Percentiles rank a stretch among this genome's conserved stretches.
Evolutionary conservation across 2,888 invertebrate species (phyloP).

Genomic region (Tricholauxania praeusta): DNA sequence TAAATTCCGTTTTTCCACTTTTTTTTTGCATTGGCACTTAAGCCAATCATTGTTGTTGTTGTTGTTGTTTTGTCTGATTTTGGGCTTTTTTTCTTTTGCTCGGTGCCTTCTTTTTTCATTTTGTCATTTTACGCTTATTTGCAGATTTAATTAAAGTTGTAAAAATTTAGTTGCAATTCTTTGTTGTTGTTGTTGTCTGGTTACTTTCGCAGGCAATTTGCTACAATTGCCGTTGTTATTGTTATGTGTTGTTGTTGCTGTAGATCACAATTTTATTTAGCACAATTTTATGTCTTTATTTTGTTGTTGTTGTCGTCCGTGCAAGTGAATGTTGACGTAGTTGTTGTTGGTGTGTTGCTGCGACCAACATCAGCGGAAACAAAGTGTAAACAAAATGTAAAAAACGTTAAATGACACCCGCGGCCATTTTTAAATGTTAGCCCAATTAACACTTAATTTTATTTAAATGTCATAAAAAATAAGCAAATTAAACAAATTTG

Average conservation of each 20-base stretch:
- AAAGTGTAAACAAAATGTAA: no score
- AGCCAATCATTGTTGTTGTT: conserved; percentile 1
- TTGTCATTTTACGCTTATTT: no score
- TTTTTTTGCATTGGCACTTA: not conserved
- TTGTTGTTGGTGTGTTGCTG: no score
- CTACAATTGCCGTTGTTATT: conserved; percentile 17
- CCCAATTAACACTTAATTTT: no score
- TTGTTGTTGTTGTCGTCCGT: conserved; percentile 37
- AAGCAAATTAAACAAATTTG: conserved; percentile 5
- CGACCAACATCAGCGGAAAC: no score
- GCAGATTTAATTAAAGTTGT: not conserved
- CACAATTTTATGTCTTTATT: conserved; percentile 16
- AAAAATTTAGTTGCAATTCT: conserved; percentile 22
- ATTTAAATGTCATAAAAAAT: not conserved
- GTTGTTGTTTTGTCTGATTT: not conserved
- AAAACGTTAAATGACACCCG: no score
- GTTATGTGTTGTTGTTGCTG: conserved; percentile 32
- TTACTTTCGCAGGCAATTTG: no score
- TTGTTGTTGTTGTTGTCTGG: conserved; percentile 24
- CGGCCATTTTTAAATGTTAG: no score
- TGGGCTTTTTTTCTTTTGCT: no score
- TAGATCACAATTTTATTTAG: conserved; percentile 5
- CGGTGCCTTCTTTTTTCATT: no score
- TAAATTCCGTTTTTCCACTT: no score
- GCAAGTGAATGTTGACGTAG: conserved; percentile 38